phyloP scores from a whole-genome alignment of 2,888 invertebrate species.

The Phymatocera aterrima region DNA sequence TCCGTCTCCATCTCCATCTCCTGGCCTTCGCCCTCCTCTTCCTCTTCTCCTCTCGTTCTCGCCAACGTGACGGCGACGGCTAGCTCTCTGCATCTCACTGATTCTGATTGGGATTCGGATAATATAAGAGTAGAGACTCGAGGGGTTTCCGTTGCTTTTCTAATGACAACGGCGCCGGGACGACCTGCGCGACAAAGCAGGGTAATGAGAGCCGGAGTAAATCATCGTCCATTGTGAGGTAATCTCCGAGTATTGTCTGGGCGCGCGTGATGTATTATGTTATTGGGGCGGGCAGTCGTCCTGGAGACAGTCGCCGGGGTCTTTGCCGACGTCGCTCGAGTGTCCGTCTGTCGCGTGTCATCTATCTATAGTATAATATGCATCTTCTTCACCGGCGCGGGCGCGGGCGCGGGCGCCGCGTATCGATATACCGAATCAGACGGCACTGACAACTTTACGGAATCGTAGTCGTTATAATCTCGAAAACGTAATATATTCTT shows the following conservation, averaged over 20 bases:
- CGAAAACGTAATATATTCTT: too few species aligned
- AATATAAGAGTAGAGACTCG: conserved; percentile 68
- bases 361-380: not conserved
- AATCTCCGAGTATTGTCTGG: conserved; percentile 73
- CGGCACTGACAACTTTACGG: too few species aligned
- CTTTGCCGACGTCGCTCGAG: conserved; percentile 24
- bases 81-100: conserved; percentile 19
- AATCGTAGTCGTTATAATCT: too few species aligned
- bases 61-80: conserved; percentile 51
- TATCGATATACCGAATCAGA: not conserved
- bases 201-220: conserved; percentile 74
- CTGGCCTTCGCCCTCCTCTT: conserved; percentile 43
- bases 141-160: conserved; percentile 73
- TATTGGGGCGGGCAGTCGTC: conserved; percentile 69
- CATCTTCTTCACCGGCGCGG: not conserved
- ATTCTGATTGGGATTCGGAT: conserved; percentile 59
- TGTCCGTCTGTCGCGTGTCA: conserved; percentile 21
- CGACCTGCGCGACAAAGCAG: conserved; percentile 70
- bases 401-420: not conserved
- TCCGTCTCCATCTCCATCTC: not conserved
- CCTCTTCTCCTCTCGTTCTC: conserved; percentile 48
- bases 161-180: conserved; percentile 71
- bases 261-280: conserved; percentile 72
- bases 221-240: conserved; percentile 74
- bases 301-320: conserved; percentile 54